A percentile compares a stretch with the other conserved stretches of the same genome.
Conservation (phyloP, 2,113 vertebrate species). For the Syngnathoides biaculeatus region DNA sequence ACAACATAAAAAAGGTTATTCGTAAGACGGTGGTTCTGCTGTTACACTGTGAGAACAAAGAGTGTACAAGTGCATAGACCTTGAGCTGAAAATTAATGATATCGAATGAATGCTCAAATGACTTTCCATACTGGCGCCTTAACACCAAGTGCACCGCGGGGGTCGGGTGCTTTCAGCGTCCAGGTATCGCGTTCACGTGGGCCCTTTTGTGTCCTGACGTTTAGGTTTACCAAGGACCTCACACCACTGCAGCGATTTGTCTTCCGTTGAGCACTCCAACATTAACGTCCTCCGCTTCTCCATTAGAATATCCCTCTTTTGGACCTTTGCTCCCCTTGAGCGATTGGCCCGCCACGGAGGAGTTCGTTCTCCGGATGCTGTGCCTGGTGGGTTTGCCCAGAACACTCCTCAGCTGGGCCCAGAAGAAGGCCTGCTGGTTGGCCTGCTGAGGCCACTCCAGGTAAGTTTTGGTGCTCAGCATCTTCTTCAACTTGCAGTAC, state of each 20-base stretch:
- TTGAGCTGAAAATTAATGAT: not conserved
- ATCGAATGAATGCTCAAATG: not conserved
- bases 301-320: not conserved
- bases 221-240: constrained; percentile 1
- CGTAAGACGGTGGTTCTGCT: no score
- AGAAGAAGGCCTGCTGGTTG: constrained; percentile 77
- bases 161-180: constrained; percentile 44
- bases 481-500: constrained; percentile 79
- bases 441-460: constrained; percentile 80
- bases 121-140: constrained; percentile 30
- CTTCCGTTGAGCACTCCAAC: constrained; percentile 17
- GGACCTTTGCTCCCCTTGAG: constrained; percentile 26
- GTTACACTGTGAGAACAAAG: no score
- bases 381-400: constrained; percentile 62
- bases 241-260: constrained; percentile 15
- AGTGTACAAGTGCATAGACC: not conserved
- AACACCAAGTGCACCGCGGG: constrained; percentile 40
- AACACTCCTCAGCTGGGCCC: constrained; percentile 76
- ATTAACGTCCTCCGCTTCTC: not conserved
- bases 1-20: no score
- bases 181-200: constrained; percentile 14
- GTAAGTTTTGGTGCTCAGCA: constrained; percentile 79
- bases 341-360: constrained; percentile 28
- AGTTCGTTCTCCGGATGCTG: constrained; percentile 32
- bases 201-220: not conserved